Conservation (phyloP, 1,140 invertebrate genomes). For the Drosophila gunungcola region DNA sequence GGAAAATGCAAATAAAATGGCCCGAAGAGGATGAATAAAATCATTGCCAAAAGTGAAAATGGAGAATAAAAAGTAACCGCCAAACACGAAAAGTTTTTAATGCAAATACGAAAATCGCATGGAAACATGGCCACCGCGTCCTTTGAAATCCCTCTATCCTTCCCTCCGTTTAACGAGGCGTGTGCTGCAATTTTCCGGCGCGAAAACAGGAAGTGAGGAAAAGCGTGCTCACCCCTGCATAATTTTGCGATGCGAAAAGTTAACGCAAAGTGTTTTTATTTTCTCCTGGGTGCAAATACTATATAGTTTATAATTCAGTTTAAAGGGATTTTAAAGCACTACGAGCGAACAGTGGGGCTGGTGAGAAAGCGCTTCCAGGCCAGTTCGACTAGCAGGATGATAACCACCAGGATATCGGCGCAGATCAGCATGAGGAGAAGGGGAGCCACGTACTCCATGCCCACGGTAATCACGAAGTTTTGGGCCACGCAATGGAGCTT, state of each 20-base stretch:
- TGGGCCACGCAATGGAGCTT: slow-evolving; percentile 71
- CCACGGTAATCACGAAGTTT: slow-evolving; percentile 73
- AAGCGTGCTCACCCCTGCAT: slow-evolving; percentile 57
- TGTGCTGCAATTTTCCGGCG: slow-evolving; percentile 52
- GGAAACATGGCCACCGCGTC: slow-evolving; percentile 59
- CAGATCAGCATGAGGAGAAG: slow-evolving; percentile 74
- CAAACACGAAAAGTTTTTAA: slow-evolving; percentile 74
- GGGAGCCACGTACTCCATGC: slow-evolving; percentile 80
- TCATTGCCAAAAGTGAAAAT: slow-evolving; percentile 43
- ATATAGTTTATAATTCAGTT: slow-evolving; percentile 23
- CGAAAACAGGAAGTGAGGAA: slow-evolving; percentile 66
- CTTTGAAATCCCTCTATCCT: not conserved
- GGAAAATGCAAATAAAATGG: slow-evolving; percentile 71
- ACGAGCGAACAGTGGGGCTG: slow-evolving; percentile 1
- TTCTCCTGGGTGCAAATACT: slow-evolving; percentile 31
- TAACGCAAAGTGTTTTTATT: slow-evolving; percentile 70
- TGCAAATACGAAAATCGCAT: slow-evolving; percentile 76
- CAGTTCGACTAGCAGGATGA: slow-evolving; percentile 60
- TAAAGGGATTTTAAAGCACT: slow-evolving; percentile 60
- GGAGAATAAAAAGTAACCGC: slow-evolving; percentile 55
- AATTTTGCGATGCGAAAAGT: slow-evolving; percentile 70
- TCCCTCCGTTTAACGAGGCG: slow-evolving; percentile 50
- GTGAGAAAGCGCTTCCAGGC: slow-evolving; percentile 61
- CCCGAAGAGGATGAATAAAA: slow-evolving; percentile 42
- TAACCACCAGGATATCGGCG: slow-evolving; percentile 59